phyloP scores from a whole-genome alignment of 35 echinoderm and acorn worm species.

The Patiria miniata region DNA sequence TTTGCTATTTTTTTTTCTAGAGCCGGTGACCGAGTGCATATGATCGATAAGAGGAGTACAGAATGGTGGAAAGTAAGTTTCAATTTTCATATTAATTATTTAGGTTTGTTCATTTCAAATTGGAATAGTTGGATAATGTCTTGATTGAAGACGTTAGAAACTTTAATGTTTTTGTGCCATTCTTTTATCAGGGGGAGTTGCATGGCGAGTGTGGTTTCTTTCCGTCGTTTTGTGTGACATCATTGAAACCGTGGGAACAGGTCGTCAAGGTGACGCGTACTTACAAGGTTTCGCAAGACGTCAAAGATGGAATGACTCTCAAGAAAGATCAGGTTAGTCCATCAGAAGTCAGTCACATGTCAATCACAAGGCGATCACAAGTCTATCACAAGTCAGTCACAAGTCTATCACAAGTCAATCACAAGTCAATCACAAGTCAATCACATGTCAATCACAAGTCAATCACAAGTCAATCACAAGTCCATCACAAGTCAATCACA shows the following conservation, averaged over 20 bases:
- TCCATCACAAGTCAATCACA: too few species aligned
- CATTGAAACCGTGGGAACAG: conserved; percentile 54
- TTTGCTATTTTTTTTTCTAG: conserved; percentile 37
- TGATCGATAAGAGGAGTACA: conserved; percentile 53
- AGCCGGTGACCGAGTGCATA: conserved; percentile 47
- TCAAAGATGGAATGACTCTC: conserved; percentile 53
- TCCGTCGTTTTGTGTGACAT: conserved; percentile 73
- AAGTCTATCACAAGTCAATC: neutral
- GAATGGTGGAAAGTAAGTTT: conserved; percentile 75
- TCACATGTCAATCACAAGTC: too few species aligned
- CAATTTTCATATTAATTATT: neutral
- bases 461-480: too few species aligned
- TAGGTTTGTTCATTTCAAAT: neutral
- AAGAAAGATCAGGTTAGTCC: conserved; percentile 63
- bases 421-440: neutral
- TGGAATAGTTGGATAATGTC: neutral
- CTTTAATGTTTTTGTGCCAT: too few species aligned
- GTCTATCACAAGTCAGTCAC: too few species aligned
- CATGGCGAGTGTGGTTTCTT: conserved; percentile 58
- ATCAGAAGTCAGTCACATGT: neutral
- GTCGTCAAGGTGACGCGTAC: conserved; percentile 51
- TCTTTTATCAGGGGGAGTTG: conserved; percentile 48
- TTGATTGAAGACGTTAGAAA: neutral
- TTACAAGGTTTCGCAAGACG: conserved; percentile 49
- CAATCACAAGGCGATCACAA: too few species aligned